These are phyloP conservation scores for Micromesistius poutassou DNA, from an alignment of 2,797 vertebrate genomes.

Conservation along the genomic window DNA sequence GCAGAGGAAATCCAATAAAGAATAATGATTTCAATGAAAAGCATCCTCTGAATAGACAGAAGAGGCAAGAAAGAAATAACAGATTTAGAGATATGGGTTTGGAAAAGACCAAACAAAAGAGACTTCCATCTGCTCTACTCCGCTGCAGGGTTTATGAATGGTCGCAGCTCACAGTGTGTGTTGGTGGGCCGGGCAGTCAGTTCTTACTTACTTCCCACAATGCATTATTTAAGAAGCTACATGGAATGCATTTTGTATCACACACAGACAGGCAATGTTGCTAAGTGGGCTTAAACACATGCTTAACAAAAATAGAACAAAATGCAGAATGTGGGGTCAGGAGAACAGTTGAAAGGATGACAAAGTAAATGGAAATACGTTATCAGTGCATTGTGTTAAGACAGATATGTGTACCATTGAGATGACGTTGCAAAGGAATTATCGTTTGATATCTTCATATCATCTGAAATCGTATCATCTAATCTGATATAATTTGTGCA, in stretches of 20 bases:
- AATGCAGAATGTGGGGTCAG: neutral
- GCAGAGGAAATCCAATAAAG: neutral
- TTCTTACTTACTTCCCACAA: constrained; percentile 48
- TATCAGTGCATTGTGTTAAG: neutral
- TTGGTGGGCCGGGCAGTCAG: neutral
- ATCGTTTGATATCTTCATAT: no score
- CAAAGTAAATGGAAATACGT: neutral
- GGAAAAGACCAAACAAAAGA: neutral
- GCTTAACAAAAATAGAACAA: neutral
- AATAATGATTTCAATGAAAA: neutral
- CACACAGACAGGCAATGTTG: neutral
- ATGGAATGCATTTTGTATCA: constrained; percentile 32
- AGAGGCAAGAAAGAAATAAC: neutral
- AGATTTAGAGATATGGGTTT: neutral
- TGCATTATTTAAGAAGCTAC: constrained; percentile 53
- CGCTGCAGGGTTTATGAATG: neutral
- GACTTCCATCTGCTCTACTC: neutral
- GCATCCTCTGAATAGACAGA: neutral
- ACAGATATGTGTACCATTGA: neutral
- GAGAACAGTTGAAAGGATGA: neutral
- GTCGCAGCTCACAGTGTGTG: neutral
- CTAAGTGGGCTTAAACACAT: neutral
- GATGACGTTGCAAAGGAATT: neutral
- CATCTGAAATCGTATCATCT: no score
- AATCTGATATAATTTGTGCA: neutral